Evolutionary conservation across 2,888 invertebrate species (phyloP).

Genomic region (Himalopsyche kuldschensis): DNA sequence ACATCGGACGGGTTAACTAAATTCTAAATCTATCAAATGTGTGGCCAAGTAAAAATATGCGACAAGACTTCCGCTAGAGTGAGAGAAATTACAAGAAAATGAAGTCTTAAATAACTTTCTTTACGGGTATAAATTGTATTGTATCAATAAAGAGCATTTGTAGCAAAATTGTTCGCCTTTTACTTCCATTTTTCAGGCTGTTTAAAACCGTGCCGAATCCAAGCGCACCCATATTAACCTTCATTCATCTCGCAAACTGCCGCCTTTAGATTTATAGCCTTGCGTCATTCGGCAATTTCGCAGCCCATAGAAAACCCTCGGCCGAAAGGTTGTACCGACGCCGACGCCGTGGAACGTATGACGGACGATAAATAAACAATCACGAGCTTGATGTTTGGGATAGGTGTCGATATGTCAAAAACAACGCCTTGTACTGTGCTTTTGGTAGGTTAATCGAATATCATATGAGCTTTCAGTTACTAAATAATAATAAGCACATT

Average conservation of each 20-base stretch:
- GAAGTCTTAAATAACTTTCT: too few relatives aligned
- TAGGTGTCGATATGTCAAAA: conserved; percentile 20
- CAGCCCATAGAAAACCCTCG: neutral
- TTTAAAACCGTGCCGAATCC: neutral
- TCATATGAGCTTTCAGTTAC: too few relatives aligned
- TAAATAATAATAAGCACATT: too few relatives aligned
- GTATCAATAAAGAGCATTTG: neutral
- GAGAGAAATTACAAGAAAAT: too few relatives aligned
- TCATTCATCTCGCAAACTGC: conserved; percentile 37
- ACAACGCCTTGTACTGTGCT: neutral
- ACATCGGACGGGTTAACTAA: too few relatives aligned
- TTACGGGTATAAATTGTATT: too few relatives aligned
- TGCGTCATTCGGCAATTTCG: conserved; percentile 29
- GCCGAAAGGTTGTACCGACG: neutral
- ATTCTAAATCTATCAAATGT: too few relatives aligned
- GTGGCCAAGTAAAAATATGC: too few relatives aligned
- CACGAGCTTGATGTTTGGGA: conserved; percentile 12
- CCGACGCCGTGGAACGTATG: conserved; percentile 16
- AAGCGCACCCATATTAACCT: conserved; percentile 23
- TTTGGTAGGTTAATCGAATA: neutral
- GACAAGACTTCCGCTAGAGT: too few relatives aligned
- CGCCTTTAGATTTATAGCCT: conserved; percentile 35
- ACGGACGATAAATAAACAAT: conserved; percentile 32
- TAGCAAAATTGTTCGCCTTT: neutral
- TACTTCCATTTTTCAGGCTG: neutral